Evolutionary conservation across 2,113 vertebrate genomes (phyloP).

Genomic region (Diglossa brunneiventris): DNA sequence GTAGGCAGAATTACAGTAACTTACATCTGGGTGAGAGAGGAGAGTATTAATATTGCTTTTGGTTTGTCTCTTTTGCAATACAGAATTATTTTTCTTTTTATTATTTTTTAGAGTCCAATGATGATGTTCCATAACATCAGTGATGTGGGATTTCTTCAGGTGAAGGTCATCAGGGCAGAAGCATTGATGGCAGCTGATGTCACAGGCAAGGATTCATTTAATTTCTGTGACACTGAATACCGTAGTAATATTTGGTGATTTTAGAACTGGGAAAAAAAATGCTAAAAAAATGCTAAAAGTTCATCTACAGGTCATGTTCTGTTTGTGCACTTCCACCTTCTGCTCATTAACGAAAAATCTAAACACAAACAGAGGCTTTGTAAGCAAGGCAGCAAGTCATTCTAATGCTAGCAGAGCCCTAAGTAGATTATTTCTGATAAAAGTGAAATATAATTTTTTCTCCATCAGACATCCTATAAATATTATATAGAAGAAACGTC

Average conservation of each 20-base stretch:
- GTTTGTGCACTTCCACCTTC: background rate
- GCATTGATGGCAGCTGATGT: slow-evolving; percentile 98
- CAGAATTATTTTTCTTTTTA: background rate
- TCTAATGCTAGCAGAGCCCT: background rate
- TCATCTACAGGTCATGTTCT: background rate
- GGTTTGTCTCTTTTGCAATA: background rate
- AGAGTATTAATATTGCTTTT: background rate
- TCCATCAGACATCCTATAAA: background rate
- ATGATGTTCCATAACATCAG: slow-evolving; percentile 89
- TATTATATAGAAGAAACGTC: background rate
- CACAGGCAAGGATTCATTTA: slow-evolving; percentile 82
- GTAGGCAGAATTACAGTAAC: background rate
- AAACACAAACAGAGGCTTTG: background rate
- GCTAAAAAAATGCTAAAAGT: background rate
- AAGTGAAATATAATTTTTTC: background rate
- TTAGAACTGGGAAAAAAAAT: background rate
- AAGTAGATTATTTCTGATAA: background rate
- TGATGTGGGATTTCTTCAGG: slow-evolving; percentile 95
- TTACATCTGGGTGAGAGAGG: background rate
- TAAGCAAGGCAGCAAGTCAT: background rate
- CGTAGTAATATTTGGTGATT: background rate
- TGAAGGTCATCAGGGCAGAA: slow-evolving; percentile 97
- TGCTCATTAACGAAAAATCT: background rate
- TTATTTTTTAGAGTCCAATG: slow-evolving; percentile 83
- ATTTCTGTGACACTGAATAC: background rate